Evolutionary conservation across 2,113 vertebrate species (phyloP).

Genomic region (Strix uralensis): DNA sequence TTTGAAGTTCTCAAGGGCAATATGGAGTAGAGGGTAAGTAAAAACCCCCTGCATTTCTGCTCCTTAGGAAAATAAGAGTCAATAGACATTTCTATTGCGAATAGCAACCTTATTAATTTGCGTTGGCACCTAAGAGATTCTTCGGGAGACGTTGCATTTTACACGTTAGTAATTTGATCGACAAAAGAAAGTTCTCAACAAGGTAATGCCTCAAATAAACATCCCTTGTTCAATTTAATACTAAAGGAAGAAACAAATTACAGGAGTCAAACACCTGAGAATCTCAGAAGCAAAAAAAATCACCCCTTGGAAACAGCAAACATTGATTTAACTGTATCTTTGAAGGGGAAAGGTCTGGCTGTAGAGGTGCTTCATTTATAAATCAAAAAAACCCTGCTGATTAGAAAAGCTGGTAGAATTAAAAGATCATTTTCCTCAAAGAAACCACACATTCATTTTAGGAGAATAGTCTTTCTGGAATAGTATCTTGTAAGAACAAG

Average conservation of each 20-base stretch:
- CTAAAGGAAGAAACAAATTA: not conserved
- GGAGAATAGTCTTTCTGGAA: not conserved
- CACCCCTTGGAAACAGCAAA: not conserved
- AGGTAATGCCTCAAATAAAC: not conserved
- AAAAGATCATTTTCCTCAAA: not conserved
- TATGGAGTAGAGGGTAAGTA: not conserved
- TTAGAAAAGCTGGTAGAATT: not conserved
- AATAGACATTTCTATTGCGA: not conserved
- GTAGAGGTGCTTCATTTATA: not conserved
- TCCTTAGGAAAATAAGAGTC: not conserved
- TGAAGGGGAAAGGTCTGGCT: not conserved
- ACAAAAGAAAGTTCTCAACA: not conserved
- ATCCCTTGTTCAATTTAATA: not conserved
- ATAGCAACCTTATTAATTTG: not conserved
- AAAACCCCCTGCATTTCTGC: not conserved
- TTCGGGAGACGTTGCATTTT: not conserved
- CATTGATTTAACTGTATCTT: not conserved
- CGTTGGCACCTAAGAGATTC: not conserved
- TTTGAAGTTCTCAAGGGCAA: not conserved
- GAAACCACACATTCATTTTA: not conserved
- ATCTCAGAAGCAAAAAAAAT: not conserved
- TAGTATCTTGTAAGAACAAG: not conserved
- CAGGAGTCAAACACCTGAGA: not conserved
- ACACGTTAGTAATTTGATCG: not conserved
- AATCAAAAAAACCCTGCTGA: not conserved